Evolutionary conservation across 2,888 invertebrate species (phyloP).

Genomic region (Coelinius sp.): DNA sequence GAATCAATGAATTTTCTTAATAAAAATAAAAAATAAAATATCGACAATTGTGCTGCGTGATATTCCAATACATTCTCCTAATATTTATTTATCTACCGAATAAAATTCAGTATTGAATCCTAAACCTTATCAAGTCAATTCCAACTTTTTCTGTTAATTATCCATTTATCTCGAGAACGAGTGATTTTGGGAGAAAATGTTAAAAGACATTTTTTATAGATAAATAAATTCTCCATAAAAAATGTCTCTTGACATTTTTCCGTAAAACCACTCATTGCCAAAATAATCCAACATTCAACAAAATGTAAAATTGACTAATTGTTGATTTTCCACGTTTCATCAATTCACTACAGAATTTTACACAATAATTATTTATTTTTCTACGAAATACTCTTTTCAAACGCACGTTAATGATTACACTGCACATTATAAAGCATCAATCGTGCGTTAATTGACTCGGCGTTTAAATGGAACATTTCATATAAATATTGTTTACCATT

Average conservation of each 20-base stretch:
- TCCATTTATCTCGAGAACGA: background rate
- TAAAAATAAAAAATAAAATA: slow-evolving; percentile 35
- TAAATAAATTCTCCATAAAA: background rate
- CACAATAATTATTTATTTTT: background rate
- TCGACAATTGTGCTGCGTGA: slow-evolving; percentile 25
- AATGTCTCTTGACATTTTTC: background rate
- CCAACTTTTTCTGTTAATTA: background rate
- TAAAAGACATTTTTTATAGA: background rate
- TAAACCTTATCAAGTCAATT: background rate
- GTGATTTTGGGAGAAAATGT: no score
- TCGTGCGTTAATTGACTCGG: slow-evolving; percentile 12
- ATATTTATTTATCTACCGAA: background rate
- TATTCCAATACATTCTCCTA: background rate
- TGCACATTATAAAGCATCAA: background rate
- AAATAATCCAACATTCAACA: background rate
- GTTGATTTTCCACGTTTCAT: background rate
- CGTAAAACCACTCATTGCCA: background rate
- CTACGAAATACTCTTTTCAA: background rate
- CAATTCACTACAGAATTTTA: background rate
- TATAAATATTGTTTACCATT: slow-evolving; percentile 6
- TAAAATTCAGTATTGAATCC: no score
- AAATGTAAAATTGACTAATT: background rate
- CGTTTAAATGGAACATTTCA: background rate
- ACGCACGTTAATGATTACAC: background rate
- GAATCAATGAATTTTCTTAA: background rate